Percentiles rank a stretch among this genome's conserved stretches.
These are phyloP conservation scores for Phylloscopus trochilus DNA, from an alignment of 2,113 vertebrate genomes.

Conservation along the genomic window DNA sequence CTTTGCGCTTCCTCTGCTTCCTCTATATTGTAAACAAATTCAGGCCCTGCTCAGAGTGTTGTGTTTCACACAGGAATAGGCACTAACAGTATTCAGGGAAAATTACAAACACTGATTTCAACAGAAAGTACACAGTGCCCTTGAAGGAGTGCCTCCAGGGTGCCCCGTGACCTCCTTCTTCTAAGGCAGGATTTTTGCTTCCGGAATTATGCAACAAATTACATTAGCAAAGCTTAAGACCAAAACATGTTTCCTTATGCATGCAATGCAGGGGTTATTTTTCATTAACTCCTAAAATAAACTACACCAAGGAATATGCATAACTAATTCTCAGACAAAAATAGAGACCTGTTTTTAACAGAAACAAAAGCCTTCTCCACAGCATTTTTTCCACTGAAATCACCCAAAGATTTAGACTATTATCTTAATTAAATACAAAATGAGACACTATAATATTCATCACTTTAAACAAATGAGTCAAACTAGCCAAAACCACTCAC, in stretches of 20 bases:
- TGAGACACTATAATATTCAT: not conserved
- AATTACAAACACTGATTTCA: not conserved
- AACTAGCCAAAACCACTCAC: not conserved
- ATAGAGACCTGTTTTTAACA: not conserved
- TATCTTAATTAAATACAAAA: not conserved
- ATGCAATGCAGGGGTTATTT: not conserved
- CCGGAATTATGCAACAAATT: constrained; percentile 10
- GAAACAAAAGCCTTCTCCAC: not conserved
- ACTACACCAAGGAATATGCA: not conserved
- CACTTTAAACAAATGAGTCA: not conserved
- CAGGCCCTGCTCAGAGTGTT: not conserved
- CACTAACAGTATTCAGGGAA: not conserved
- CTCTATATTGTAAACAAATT: not conserved
- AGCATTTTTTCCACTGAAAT: not conserved
- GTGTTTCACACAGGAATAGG: not conserved
- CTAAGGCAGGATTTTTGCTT: constrained; percentile 23
- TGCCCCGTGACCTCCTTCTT: not conserved
- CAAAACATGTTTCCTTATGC: not conserved
- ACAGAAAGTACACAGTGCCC: not conserved
- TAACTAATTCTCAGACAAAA: not conserved
- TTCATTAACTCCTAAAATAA: not conserved
- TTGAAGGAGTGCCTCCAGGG: not conserved
- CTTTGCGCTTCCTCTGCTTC: not conserved
- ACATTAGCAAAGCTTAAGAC: not conserved
- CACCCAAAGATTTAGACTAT: not conserved